Base-by-base conservation (phyloP, 2,888 invertebrate genomes). In the Molorchus minor region DNA sequence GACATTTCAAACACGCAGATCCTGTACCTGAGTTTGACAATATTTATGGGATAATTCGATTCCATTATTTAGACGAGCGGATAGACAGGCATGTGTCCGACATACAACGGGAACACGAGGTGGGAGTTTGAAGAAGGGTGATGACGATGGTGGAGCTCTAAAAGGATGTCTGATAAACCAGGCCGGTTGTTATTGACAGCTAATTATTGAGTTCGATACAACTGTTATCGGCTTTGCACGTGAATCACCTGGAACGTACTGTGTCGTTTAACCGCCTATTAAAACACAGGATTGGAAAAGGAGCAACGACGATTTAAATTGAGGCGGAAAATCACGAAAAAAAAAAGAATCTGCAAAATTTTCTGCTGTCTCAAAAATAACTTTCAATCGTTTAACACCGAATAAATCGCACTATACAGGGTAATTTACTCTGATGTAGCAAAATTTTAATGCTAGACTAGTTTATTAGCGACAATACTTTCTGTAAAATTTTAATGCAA, bases 121-220 rank as follows among this genome's bases (percentile, higher is more conserved):
- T 45, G 45, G 64, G 62, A 62, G 61, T 65, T 65, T 69, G 65
- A 64, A 68, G 67, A 68, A 65, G 68, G 68, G 62, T 60, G 59
- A 66, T 65, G 46, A 52, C 59, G 59, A 47, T 46, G 53, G 52
- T 49, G 55, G 36, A 56, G 51, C 61, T 62, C 52, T 56, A 61
- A 66, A 68, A 64, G 64, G 61, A 57, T 58, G 58, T 47, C 62
- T 43, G 67, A 68, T 67, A 67, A 70, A 65, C 58, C 49, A 43
- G 45, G 58, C 58, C 61, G 67, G 62, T 72, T 75, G 75, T 67
- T 69, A 74, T 71, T 73, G 76, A 75, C 76, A 76, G 74, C 73
- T 75, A 75, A 76, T 75, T 76, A 74, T 71, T 72, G 67, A 67
- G 67, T 62, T 66, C 60, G 71, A 72, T 74, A 70, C 70, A 71